Evolutionary conservation across 2,113 vertebrate species (phyloP), one percentile per base, ranked within the genome.

Genomic region (Sphaerodactylus townsendi): DNA sequence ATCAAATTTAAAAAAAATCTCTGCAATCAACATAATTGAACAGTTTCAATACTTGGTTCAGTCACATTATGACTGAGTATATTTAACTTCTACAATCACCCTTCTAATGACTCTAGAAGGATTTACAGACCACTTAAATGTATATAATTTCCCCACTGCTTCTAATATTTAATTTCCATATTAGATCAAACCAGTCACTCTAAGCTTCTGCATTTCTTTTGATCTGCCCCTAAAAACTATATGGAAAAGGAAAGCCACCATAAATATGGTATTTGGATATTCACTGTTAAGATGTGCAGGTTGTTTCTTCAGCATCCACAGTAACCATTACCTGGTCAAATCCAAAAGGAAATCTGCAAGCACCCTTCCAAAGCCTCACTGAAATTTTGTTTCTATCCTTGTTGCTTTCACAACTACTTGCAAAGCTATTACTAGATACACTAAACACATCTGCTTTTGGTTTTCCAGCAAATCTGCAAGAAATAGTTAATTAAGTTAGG

Each of bases 121-220:
- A 37, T 62, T 80, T 86, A 79, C 35, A 68, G 62, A 6, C 25
- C 4, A 80, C 68, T 33, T 37, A 70, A 85, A 41, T 37, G 21
- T 73, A 84, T 75, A 70, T 79, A 41, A 59, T 90, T 25, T 85
- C 81, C 85, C 81, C n/a, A 70, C 33, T 15, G 23, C 6, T 48
- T 17, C 56, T 41, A 64, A 78, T 28, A 75, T 37, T 62, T 5
- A 28, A 82, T 87, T 33, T 33, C 77, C n/a, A 84, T 8, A 70
- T 53, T 30, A 78, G 59, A 53, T 0, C 2, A 84, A 90, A 93
- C n/a, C n/a, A 71, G 46, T 82, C 77, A 87, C 71, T 91, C 78
- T 14, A 33, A 28, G 86, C 62, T 82, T 73, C 44, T 44, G 0
- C 15, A 48, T 78, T 15, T 70, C 75, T 83, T 87, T 79, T 39